These are phyloP conservation scores for Listrodromus nycthemerus DNA, from an alignment of 2,888 invertebrate species.

Conservation along the genomic window DNA sequence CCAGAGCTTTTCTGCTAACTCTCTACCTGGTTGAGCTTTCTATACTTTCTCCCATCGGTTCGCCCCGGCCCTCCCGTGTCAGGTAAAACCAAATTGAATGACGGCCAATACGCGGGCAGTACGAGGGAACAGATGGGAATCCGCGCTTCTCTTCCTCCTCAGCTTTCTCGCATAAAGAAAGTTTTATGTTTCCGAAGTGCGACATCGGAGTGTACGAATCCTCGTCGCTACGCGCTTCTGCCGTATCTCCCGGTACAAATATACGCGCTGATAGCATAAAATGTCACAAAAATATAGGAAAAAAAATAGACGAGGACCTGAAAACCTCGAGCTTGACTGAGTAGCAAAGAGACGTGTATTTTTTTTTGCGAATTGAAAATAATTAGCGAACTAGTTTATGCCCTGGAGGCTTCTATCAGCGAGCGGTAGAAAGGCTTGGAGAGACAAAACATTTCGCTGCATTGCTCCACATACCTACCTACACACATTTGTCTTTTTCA, in stretches of 20 bases:
- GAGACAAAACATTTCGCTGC: no score
- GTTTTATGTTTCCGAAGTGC: conserved; percentile 51
- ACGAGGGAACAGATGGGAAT: conserved; percentile 58
- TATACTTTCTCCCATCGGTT: conserved; percentile 42
- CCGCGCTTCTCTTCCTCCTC: conserved; percentile 27
- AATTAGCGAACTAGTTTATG: conserved; percentile 41
- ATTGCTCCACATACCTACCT: no score
- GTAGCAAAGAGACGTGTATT: background rate
- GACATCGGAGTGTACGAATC: conserved; percentile 36
- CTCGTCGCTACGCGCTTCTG: conserved; percentile 14
- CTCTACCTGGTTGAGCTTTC: conserved; percentile 41
- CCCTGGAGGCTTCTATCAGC: background rate
- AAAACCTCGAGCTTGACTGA: background rate
- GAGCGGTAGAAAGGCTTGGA: background rate
- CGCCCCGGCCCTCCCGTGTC: conserved; percentile 43
- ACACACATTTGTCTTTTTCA: conserved; percentile 19
- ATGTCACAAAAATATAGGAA: conserved; percentile 8
- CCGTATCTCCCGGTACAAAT: conserved; percentile 27
- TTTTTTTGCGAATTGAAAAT: conserved; percentile 39
- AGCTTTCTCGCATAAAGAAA: conserved; percentile 49
- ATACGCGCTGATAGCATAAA: conserved; percentile 6
- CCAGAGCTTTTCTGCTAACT: conserved; percentile 42
- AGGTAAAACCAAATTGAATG: conserved; percentile 70
- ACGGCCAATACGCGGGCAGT: conserved; percentile 61
- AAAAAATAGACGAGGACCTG: background rate